Evolutionary conservation across 1,140 invertebrate genomes (phyloP), one percentile per base, ranked within the genome.

Genomic region (Macrosteles quadrilineatus): DNA sequence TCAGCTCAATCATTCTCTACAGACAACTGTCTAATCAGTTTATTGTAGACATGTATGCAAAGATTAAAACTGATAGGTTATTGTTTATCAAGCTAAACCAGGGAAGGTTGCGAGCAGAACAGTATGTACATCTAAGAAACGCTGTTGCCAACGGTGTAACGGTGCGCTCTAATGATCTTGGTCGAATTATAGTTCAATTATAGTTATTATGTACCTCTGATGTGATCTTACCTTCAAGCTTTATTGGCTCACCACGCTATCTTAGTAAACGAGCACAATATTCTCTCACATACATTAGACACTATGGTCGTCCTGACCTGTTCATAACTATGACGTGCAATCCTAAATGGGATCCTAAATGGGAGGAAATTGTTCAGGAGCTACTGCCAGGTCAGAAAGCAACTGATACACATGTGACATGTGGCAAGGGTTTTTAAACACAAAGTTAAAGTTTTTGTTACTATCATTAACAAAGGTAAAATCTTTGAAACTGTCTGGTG

Each of bases 11-110:
- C 65, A 0, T 68, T 14, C 11, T 74, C 63, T 77, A 68, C 67
- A 72, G 45, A 66, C 69, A 71, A 64, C n/a, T n/a, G n/a, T n/a
- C n/a, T n/a, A n/a, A n/a, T n/a, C n/a, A n/a, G n/a, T n/a, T n/a
- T n/a, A n/a, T 77, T 40, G 81, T 83, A 53, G 81, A 78, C 73
- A 81, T 79, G 77, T 82, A 77, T 77, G 80, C 74, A 1, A 81
- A 80, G 73, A 77, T 84, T 67, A 81, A 83, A 77, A 80, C 71
- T 57, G 79, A 82, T 73, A 71, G 81, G 57, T 72, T 81, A 17
- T 70, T 73, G 21, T 84, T 73, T 69, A 79, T 82, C 21, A 29
- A 76, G 62, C 47, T 72, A 2, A 77, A 78, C 72, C 75, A 77
- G 74, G 27, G 74, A 68, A 74, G 72, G 50, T 67, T 75, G 32